Evolutionary conservation across 2,888 invertebrate genomes (phyloP).

Genomic region (Phaonia tiefii): DNA sequence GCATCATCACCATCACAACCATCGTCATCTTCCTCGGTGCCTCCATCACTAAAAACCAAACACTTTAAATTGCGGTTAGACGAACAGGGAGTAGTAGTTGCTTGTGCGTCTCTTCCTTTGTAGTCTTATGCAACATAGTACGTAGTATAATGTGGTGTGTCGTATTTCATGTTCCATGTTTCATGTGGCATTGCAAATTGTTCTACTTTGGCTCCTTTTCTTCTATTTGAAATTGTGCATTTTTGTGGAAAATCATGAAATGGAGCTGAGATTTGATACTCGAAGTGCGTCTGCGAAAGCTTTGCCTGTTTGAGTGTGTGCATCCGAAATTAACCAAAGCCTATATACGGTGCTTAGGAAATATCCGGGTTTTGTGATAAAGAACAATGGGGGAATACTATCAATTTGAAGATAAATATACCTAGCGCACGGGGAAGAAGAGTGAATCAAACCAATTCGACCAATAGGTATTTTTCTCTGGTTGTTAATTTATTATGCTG

Average conservation of each 20-base stretch:
- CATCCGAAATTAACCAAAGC: background rate
- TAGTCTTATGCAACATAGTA: constrained; percentile 19
- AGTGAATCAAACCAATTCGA: too few species aligned
- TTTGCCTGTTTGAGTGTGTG: background rate
- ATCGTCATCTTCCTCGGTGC: background rate
- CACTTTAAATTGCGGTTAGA: constrained; percentile 32
- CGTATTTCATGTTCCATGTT: too few species aligned
- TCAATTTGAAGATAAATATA: too few species aligned
- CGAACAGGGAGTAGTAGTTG: constrained; percentile 15
- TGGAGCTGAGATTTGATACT: background rate
- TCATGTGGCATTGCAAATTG: background rate
- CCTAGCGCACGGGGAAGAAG: too few species aligned
- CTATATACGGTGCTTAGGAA: constrained; percentile 1
- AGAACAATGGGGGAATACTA: too few species aligned
- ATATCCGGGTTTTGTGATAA: background rate
- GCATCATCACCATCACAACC: background rate
- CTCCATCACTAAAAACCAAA: background rate
- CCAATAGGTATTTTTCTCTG: too few species aligned
- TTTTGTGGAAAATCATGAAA: constrained; percentile 29
- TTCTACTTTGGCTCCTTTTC: background rate
- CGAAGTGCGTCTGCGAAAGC: too few species aligned
- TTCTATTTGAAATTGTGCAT: constrained; percentile 11
- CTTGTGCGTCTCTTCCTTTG: background rate
- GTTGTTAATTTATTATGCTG: too few species aligned
- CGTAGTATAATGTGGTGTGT: too few species aligned